Percentiles rank a stretch among this genome's conserved stretches.
phyloP scores from a whole-genome alignment of 1,140 invertebrate genomes.

The Cheumatopsyche charites region DNA sequence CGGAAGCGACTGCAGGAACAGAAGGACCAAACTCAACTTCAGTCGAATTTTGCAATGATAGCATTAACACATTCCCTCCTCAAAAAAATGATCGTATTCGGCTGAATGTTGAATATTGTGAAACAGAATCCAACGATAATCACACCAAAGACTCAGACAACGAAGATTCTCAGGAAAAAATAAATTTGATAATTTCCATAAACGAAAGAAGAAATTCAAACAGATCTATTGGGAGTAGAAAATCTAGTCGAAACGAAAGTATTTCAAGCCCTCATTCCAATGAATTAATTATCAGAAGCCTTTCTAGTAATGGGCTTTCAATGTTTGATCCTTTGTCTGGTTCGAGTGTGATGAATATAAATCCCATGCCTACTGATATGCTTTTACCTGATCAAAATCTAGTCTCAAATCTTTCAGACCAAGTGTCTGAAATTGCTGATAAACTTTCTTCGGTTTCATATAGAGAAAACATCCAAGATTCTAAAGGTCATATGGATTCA shows the following conservation, averaged over 20 bases:
- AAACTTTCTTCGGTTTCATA: slow-evolving; percentile 55
- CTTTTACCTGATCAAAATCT: slow-evolving; percentile 57
- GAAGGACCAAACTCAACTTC: neutral
- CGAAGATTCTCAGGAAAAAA: slow-evolving; percentile 32
- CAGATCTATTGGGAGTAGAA: slow-evolving; percentile 49
- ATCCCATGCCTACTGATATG: slow-evolving; percentile 48
- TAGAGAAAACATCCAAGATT: slow-evolving; percentile 42
- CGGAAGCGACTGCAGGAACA: neutral
- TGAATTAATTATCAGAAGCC: slow-evolving; percentile 56
- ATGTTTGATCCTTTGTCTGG: slow-evolving; percentile 60
- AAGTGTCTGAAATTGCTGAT: slow-evolving; percentile 60
- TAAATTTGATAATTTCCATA: slow-evolving; percentile 27
- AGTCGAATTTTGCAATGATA: neutral
- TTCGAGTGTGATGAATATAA: slow-evolving; percentile 42
- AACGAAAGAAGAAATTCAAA: slow-evolving; percentile 45
- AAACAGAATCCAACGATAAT: slow-evolving; percentile 13
- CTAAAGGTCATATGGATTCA: slow-evolving; percentile 39
- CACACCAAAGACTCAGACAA: slow-evolving; percentile 39
- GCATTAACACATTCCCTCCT: slow-evolving; percentile 22
- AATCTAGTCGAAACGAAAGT: slow-evolving; percentile 55
- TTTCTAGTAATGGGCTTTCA: slow-evolving; percentile 59
- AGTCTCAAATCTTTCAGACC: slow-evolving; percentile 59
- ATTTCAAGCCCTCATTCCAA: slow-evolving; percentile 39
- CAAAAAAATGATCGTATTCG: slow-evolving; percentile 17
- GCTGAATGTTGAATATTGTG: slow-evolving; percentile 30